A percentile compares a stretch with the other conserved stretches of the same genome.
phyloP scores from a whole-genome alignment of 2,113 vertebrate species.

The cattle (Bos taurus) region ARS-UCD2.0 NC_037332.1:116713001-116713500 shows the following conservation, averaged over 20 bases:
- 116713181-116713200: neutral
- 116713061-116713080: fast-evolving
- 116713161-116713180: neutral
- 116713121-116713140: fast-evolving
- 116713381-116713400: neutral
- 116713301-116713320: neutral
- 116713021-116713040: fast-evolving
- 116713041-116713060: neutral
- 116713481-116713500: neutral
- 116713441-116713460: neutral
- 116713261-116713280: neutral
- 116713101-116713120: neutral
- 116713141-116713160: neutral
- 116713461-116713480: neutral
- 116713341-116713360: neutral
- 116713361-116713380: neutral
- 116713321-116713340: neutral
- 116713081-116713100: neutral
- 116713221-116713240: neutral
- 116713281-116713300: fast-evolving
- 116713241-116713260: neutral
- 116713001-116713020: neutral
- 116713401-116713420: neutral
- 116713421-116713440: no score
- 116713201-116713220: neutral